These are phyloP conservation scores for Metopia argyrocephala DNA, from an alignment of 2,888 invertebrate genomes.

Conservation along the genomic window DNA sequence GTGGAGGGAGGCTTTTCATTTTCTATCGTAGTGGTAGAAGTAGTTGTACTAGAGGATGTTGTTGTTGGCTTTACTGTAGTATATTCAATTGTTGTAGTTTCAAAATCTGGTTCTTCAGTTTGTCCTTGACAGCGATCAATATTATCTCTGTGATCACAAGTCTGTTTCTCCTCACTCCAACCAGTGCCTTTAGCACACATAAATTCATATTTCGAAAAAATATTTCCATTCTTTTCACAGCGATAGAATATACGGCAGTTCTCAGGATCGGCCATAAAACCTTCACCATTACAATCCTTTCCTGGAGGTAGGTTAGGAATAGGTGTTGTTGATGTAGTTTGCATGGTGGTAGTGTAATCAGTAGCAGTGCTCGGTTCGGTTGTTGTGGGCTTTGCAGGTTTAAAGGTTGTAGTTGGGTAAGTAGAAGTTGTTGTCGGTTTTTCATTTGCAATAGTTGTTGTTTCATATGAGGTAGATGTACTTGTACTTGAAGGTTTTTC, in stretches of 20 bases:
- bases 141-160: conserved; percentile 80
- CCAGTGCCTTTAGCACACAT: conserved; percentile 83
- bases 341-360: conserved; percentile 67
- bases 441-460: conserved; percentile 30
- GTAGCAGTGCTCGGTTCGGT: conserved; percentile 40
- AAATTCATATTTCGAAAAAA: conserved; percentile 79
- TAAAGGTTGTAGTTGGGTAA: conserved; percentile 9
- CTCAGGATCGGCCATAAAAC: conserved; percentile 82
- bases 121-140: conserved; percentile 72
- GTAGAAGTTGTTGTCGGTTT: conserved; percentile 38
- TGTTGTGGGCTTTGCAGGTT: conserved; percentile 46
- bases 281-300: conserved; percentile 80
- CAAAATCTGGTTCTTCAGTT: conserved; percentile 63
- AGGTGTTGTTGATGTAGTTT: conserved; percentile 67
- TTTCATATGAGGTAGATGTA: conserved; percentile 43
- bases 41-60: conserved; percentile 48
- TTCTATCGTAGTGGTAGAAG: conserved; percentile 67
- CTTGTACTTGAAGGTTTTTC: conserved; percentile 7
- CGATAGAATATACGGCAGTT: conserved; percentile 82
- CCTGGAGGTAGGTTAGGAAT: conserved; percentile 74
- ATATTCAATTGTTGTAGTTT: conserved; percentile 46
- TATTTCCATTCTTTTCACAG: conserved; percentile 80
- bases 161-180: conserved; percentile 83
- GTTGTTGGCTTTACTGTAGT: conserved; percentile 35
- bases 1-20: conserved; percentile 64